Conservation (phyloP, 2,797 vertebrate species). For the Gymnoscopelus braueri region DNA sequence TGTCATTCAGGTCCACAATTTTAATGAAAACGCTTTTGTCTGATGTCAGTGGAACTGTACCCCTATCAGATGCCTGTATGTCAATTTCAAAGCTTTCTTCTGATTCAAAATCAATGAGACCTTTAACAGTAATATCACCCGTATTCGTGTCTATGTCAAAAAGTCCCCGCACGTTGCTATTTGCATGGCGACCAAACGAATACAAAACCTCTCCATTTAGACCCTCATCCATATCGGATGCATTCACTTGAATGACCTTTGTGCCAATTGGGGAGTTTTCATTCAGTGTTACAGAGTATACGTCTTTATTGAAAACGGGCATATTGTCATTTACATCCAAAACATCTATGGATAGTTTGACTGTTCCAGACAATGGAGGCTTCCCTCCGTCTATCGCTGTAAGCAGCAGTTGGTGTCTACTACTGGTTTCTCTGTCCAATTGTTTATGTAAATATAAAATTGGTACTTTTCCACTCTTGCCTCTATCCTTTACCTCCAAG, state of each 20-base stretch:
- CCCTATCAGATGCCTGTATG: conserved; percentile 37
- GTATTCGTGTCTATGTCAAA: conserved; percentile 17
- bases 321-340: conserved; percentile 74
- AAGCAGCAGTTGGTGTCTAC: conserved; percentile 38
- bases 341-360: conserved; percentile 52
- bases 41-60: conserved; percentile 10
- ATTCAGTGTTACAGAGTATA: conserved; percentile 48
- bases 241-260: conserved; percentile 25
- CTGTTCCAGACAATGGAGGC: conserved; percentile 57
- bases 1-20: conserved; percentile 35
- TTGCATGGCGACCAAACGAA: not conserved
- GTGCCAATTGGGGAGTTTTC: conserved; percentile 62
- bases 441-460: conserved; percentile 63
- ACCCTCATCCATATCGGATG: conserved; percentile 18
- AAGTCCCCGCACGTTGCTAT: not conserved
- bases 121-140: not conserved
- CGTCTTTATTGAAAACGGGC: conserved; percentile 45
- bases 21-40: conserved; percentile 25
- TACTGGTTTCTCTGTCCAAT: conserved; percentile 60
- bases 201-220: conserved; percentile 1
- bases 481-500: conserved; percentile 64
- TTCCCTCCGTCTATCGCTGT: conserved; percentile 67
- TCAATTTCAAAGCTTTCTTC: conserved; percentile 29
- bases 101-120: conserved; percentile 41
- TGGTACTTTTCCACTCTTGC: conserved; percentile 68